Conservation (phyloP, 64 coral and sea anemone genomes). For the Orbicella faveolata region DNA sequence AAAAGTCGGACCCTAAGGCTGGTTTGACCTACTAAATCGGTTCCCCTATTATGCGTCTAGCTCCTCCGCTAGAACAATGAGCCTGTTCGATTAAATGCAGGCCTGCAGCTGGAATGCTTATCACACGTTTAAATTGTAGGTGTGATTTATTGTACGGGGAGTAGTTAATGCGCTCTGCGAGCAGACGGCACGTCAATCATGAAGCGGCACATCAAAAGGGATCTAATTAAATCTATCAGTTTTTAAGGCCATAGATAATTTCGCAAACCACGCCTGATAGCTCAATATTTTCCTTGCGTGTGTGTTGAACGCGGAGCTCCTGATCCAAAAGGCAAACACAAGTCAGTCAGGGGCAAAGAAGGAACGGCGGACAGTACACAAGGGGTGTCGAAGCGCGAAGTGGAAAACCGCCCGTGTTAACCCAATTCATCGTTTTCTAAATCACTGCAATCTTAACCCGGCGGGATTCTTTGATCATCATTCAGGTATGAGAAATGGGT, state of each 20-base stretch:
- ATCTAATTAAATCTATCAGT: conserved; percentile 72
- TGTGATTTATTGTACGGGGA: conserved; percentile 65
- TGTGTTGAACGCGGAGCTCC: background rate
- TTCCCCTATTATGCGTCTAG: conserved; percentile 50
- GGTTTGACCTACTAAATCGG: conserved; percentile 65
- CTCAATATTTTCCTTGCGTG: conserved; percentile 54
- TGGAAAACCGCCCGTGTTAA: background rate
- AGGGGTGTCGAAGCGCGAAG: background rate
- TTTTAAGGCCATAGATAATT: conserved; percentile 77
- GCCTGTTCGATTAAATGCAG: conserved; percentile 47
- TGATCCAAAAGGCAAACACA: conserved; percentile 9
- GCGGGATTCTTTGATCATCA: conserved; percentile 27
- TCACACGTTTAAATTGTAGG: conserved; percentile 53
- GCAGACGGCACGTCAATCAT: conserved; percentile 51
- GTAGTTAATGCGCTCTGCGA: conserved; percentile 29
- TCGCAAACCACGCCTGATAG: conserved; percentile 73
- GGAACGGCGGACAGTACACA: background rate
- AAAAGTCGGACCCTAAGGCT: conserved; percentile 42
- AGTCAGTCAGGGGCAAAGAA: background rate
- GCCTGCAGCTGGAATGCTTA: conserved; percentile 56
- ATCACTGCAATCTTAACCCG: conserved; percentile 3
- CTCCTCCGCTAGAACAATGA: conserved; percentile 40
- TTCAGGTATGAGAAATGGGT: background rate
- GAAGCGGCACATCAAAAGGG: conserved; percentile 62
- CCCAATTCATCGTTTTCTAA: background rate